Conservation (phyloP, 2,797 vertebrate species). For the Falco peregrinus region DNA sequence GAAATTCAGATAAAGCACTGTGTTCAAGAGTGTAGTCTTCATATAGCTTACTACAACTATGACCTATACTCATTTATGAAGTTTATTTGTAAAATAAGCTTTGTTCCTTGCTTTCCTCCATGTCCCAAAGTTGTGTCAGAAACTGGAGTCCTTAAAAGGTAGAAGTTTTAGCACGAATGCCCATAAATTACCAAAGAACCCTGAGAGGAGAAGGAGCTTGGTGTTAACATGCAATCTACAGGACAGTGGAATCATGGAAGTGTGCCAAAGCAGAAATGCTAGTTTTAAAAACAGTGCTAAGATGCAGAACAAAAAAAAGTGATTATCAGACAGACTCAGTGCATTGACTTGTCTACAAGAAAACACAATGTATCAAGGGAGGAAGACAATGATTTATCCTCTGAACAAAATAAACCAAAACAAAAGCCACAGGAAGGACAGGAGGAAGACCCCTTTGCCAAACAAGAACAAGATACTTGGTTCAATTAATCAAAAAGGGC, state of each 20-base stretch:
- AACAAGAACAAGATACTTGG: not conserved
- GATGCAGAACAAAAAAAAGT: not conserved
- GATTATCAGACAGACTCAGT: not conserved
- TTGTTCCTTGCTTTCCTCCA: not conserved
- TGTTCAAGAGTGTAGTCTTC: not conserved
- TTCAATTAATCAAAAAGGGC: not conserved
- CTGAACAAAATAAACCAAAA: not conserved
- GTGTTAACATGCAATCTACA: not conserved
- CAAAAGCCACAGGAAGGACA: not conserved
- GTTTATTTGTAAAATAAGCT: not conserved
- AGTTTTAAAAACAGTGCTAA: not conserved
- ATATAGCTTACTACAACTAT: not conserved
- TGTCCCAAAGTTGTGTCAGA: not conserved
- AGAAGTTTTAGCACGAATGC: not conserved
- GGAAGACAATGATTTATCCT: not conserved
- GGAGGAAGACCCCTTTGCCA: not conserved
- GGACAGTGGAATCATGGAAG: not conserved
- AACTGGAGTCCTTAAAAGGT: not conserved
- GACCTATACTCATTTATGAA: not conserved
- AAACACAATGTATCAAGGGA: not conserved
- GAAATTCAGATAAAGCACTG: not conserved
- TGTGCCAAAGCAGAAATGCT: not conserved
- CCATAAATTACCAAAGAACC: not conserved
- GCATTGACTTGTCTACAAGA: not conserved
- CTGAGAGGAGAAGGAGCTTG: not conserved